Evolutionary conservation across 2,888 invertebrate genomes (phyloP).

Genomic region (Plutella xylostella): DNA sequence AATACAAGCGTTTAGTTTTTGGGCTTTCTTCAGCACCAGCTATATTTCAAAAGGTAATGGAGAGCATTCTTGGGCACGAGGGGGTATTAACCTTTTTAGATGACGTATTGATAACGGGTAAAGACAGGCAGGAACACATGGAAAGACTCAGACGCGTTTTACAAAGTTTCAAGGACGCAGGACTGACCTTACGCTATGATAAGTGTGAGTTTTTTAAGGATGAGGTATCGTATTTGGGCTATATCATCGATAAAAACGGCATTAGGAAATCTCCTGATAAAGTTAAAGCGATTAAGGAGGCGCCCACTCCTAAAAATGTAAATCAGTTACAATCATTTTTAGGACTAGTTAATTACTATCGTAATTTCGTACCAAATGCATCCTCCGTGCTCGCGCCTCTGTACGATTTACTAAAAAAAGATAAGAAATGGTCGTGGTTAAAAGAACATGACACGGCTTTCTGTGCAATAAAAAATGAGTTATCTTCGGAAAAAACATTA

Average conservation of each 20-base stretch:
- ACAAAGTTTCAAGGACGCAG: neutral
- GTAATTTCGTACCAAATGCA: constrained; percentile 1
- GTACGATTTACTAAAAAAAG: constrained; percentile 2
- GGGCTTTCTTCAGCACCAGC: constrained; percentile 12
- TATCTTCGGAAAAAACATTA: constrained; percentile 1
- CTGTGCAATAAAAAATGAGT: neutral
- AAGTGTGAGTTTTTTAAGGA: constrained; percentile 13
- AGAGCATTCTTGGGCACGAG: constrained; percentile 4
- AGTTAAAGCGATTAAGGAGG: neutral
- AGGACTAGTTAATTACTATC: constrained; percentile 4
- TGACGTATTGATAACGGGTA: constrained; percentile 14
- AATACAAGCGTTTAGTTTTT: constrained; percentile 12
- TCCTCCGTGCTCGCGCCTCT: constrained; percentile 1
- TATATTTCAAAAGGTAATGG: constrained; percentile 13
- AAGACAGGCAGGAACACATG: neutral
- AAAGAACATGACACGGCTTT: neutral
- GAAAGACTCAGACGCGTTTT: neutral
- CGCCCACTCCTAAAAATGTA: constrained; percentile 1
- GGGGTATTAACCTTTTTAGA: constrained; percentile 11
- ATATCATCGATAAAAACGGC: constrained; percentile 1
- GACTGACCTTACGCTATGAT: constrained; percentile 9
- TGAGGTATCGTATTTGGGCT: constrained; percentile 2
- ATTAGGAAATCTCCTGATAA: constrained; percentile 1
- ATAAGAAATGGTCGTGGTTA: neutral
- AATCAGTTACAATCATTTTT: constrained; percentile 3